Base-by-base conservation (phyloP, 2,113 vertebrate genomes). In the Nycticryphes semicollaris region DNA sequence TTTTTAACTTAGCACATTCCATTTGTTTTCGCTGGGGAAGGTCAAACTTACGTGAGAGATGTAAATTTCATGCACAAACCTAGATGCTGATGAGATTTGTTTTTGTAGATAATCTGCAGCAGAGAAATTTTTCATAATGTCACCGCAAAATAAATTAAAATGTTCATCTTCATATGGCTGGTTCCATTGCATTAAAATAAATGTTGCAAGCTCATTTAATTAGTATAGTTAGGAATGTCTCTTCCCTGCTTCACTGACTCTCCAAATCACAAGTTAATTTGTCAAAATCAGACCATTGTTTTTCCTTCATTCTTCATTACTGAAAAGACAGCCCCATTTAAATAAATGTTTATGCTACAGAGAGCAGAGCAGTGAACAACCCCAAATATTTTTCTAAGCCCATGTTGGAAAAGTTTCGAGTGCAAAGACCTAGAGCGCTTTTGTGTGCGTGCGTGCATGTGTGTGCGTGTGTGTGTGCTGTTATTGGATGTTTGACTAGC, bases 221-320 rank as follows among this genome's bases (percentile, higher is more conserved):
- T 98, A 98, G 98, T 98, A 98, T 98, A 98, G 98, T 98, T 98
- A 98, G 98, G 98, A 98, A 98, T 98, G 98, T 98, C 98, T 98
- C 98, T 98, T 98, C 98, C 97, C 96, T 98, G 98, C 98, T 98
- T 98, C 98, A 98, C 97, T 98, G 98, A 98, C 98, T 98, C 98
- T 98, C 98, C 98, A 98, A 98, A 98, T 98, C 98, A 98, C 98
- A 98, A 98, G 98, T 98, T 98, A 98, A 98, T 98, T 98, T 98
- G 98, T 98, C 98, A 98, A 98, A 98, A 98, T 98, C 98, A 98
- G 97, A 98, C 98, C 98, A 98, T 98, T 98, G 98, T 98, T 98
- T 98, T 98, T 98, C 98, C 98, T 98, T 98, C 98, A 98, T 98
- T 98, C 98, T 98, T 98, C 98, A 98, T 98, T 98, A 98, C 97